Evolutionary conservation across 2,888 invertebrate genomes (phyloP).

Genomic region (Suillia variegata): DNA sequence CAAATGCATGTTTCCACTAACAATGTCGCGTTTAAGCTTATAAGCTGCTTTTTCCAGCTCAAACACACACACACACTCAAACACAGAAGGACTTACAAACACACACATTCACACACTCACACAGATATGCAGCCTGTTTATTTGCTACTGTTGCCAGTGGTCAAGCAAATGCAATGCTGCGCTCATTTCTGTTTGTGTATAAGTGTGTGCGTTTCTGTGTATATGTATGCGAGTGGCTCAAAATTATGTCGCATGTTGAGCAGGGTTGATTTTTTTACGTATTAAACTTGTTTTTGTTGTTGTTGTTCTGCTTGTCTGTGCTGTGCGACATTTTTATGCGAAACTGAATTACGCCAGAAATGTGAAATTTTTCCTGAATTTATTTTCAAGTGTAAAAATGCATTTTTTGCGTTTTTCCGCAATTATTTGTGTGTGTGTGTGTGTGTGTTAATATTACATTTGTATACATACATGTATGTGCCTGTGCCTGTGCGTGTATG

Average conservation of each 20-base stretch:
- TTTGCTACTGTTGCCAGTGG: neutral
- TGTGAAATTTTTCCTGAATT: neutral
- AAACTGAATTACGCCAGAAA: neutral
- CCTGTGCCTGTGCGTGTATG: neutral
- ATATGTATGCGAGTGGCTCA: neutral
- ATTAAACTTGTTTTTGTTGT: no score
- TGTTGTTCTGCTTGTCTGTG: neutral
- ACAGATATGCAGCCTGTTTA: neutral
- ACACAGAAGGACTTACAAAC: neutral
- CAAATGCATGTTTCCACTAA: neutral
- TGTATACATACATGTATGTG: neutral
- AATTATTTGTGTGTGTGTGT: conserved; percentile 18
- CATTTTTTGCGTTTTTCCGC: neutral
- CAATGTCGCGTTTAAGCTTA: neutral
- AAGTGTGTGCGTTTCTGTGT: neutral
- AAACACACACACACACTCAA: conserved; percentile 1
- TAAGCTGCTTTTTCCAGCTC: neutral
- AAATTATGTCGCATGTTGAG: no score
- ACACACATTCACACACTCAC: neutral
- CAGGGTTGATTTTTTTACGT: no score
- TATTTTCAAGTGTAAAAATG: neutral
- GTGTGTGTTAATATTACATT: conserved; percentile 27
- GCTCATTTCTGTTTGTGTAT: no score
- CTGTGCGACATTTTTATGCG: neutral
- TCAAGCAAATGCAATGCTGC: neutral